Conservation (phyloP, 2,888 invertebrate species). For the Oconnorella tubifera region DNA sequence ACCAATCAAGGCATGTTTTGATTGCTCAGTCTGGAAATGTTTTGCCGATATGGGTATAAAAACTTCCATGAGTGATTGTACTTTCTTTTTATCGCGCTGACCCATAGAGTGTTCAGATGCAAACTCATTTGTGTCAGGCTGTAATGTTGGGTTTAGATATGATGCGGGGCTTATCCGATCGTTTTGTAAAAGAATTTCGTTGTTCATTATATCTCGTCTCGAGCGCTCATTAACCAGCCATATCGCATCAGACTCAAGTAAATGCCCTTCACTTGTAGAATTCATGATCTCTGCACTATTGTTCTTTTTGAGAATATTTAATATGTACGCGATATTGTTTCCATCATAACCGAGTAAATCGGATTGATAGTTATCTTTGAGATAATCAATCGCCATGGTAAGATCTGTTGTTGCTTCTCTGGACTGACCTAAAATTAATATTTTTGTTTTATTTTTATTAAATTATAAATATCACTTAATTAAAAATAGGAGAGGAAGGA, state of each 20-base stretch:
- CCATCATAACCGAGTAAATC: not conserved
- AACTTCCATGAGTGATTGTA: not conserved
- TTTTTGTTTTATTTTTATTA: too few relatives aligned
- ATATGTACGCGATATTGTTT: slow-evolving; percentile 1
- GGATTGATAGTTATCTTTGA: not conserved
- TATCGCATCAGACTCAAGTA: too few relatives aligned
- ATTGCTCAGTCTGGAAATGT: too few relatives aligned
- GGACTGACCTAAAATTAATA: slow-evolving; percentile 17
- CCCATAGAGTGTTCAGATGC: too few relatives aligned
- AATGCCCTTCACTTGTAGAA: too few relatives aligned
- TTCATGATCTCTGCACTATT: too few relatives aligned
- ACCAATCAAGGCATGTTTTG: too few relatives aligned
- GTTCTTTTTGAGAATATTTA: slow-evolving; percentile 2
- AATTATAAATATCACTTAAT: too few relatives aligned
- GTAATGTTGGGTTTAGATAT: too few relatives aligned
- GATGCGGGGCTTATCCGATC: not conserved
- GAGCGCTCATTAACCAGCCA: not conserved
- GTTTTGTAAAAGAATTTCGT: not conserved
- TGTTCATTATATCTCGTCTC: not conserved
- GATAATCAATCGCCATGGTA: not conserved
- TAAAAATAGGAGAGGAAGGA: too few relatives aligned
- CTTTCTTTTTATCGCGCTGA: too few relatives aligned
- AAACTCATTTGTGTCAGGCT: too few relatives aligned
- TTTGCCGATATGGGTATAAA: not conserved
- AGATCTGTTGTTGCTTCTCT: slow-evolving; percentile 11